Evolutionary conservation across 92 coral and sea anemone species (phyloP).

Genomic region (Phenganax marumi): DNA sequence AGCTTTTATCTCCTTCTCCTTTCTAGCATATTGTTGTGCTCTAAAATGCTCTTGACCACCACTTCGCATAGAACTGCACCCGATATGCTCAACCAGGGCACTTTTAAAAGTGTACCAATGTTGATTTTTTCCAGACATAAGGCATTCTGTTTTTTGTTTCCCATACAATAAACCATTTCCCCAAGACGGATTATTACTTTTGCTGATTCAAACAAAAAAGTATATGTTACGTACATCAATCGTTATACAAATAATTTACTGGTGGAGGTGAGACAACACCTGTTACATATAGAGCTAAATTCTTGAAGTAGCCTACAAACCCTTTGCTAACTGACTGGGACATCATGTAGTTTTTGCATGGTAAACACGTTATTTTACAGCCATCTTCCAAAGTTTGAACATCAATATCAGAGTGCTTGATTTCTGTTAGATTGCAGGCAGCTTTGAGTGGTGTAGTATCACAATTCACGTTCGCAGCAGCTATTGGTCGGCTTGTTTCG

Average conservation of each 20-base stretch:
- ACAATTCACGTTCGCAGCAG: not conserved
- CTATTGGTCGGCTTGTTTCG: not conserved
- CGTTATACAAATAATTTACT: not conserved
- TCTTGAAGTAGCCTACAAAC: not conserved
- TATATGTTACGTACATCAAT: not conserved
- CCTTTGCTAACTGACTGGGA: not conserved
- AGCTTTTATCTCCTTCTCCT: constrained; percentile 1
- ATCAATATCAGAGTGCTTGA: constrained; percentile 14
- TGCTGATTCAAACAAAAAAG: not conserved
- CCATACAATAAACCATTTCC: constrained; percentile 26
- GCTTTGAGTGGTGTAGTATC: constrained; percentile 16
- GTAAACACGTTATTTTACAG: constrained; percentile 10
- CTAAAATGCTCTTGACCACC: constrained; percentile 4
- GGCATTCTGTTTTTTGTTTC: not conserved
- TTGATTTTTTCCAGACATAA: constrained; percentile 6
- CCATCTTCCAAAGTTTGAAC: constrained; percentile 26
- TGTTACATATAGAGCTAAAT: too few species aligned
- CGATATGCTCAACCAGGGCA: not conserved
- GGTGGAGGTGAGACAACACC: too few species aligned
- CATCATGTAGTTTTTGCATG: constrained; percentile 14
- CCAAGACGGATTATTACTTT: not conserved
- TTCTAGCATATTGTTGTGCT: not conserved
- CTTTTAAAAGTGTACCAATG: constrained; percentile 4
- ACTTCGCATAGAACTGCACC: not conserved
- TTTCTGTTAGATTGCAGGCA: constrained; percentile 17